phyloP scores from a whole-genome alignment of 1,140 invertebrate genomes.

The Samia ricini region DNA sequence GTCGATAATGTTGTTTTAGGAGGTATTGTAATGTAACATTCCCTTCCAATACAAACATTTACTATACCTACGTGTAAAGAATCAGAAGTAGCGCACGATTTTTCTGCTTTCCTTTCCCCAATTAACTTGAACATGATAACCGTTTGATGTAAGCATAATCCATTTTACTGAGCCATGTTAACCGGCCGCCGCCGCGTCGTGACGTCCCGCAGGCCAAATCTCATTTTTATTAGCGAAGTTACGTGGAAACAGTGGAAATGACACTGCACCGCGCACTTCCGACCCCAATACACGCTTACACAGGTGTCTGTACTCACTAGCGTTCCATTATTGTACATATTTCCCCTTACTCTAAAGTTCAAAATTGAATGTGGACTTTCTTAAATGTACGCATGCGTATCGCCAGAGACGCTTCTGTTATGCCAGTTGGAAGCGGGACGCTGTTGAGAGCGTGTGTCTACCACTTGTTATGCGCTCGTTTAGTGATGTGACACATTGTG shows the following conservation, averaged over 20 bases:
- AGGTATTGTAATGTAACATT: too few relatives aligned
- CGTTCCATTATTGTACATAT: conserved; percentile 24
- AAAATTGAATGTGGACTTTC: conserved; percentile 21
- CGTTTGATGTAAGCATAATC: conserved; percentile 33
- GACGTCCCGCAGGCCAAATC: conserved; percentile 41
- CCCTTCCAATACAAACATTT: too few relatives aligned
- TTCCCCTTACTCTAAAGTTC: not conserved
- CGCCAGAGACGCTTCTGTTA: conserved; percentile 33
- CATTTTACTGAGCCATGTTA: conserved; percentile 23
- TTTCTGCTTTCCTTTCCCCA: not conserved
- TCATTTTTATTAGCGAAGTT: conserved; percentile 70
- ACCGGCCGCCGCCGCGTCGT: conserved; percentile 21
- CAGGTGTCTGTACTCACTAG: conserved; percentile 53
- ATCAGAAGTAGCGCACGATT: too few relatives aligned
- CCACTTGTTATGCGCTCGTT: conserved; percentile 3
- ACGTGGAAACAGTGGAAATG: conserved; percentile 69
- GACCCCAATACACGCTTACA: conserved; percentile 54
- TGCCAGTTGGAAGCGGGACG: conserved; percentile 40
- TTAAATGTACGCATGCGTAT: conserved; percentile 30
- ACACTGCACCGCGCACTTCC: conserved; percentile 72
- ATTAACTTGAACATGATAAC: conserved; percentile 1
- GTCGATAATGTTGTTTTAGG: too few relatives aligned
- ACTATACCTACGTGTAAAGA: too few relatives aligned
- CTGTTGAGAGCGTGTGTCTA: conserved; percentile 28
- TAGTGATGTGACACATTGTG: conserved; percentile 38